phyloP scores from a whole-genome alignment of 2,888 invertebrate species.

The Eucriotettix oculatus region DNA sequence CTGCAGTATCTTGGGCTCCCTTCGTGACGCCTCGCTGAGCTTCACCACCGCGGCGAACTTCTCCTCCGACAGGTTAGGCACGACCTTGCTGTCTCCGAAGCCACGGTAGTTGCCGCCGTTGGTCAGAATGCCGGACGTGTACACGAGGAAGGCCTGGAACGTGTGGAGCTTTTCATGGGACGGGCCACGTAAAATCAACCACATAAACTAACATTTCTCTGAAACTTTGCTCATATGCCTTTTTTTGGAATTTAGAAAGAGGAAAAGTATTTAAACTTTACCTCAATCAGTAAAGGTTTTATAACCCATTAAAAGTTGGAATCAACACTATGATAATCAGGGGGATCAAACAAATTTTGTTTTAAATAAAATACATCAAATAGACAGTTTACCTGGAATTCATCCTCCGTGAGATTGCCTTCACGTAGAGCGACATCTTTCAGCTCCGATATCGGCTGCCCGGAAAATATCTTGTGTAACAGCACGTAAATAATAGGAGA shows the following conservation, averaged over 20 bases:
- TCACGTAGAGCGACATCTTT: constrained; percentile 40
- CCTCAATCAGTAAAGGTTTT: too few relatives aligned
- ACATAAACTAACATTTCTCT: too few relatives aligned
- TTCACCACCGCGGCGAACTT: constrained; percentile 58
- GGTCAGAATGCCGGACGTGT: constrained; percentile 65
- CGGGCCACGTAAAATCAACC: too few relatives aligned
- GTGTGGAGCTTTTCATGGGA: too few relatives aligned
- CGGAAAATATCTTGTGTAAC: constrained; percentile 63
- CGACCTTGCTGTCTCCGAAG: constrained; percentile 90
- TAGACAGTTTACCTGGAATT: constrained; percentile 65
- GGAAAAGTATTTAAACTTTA: not conserved
- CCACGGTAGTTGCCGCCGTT: constrained; percentile 91
- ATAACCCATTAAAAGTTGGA: too few relatives aligned
- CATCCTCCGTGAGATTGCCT: constrained; percentile 55
- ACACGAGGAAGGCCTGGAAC: constrained; percentile 65
- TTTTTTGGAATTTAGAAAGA: too few relatives aligned
- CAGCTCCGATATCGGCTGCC: constrained; percentile 50
- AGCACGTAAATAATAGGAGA: constrained; percentile 75
- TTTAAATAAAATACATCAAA: too few relatives aligned
- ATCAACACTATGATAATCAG: too few relatives aligned
- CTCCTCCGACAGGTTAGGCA: constrained; percentile 60
- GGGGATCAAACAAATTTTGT: too few relatives aligned
- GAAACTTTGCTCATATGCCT: too few relatives aligned
- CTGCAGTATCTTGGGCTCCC: constrained; percentile 39
- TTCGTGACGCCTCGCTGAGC: constrained; percentile 46